Conservation (phyloP, 2,797 vertebrate species). For the Nannoperca australis region DNA sequence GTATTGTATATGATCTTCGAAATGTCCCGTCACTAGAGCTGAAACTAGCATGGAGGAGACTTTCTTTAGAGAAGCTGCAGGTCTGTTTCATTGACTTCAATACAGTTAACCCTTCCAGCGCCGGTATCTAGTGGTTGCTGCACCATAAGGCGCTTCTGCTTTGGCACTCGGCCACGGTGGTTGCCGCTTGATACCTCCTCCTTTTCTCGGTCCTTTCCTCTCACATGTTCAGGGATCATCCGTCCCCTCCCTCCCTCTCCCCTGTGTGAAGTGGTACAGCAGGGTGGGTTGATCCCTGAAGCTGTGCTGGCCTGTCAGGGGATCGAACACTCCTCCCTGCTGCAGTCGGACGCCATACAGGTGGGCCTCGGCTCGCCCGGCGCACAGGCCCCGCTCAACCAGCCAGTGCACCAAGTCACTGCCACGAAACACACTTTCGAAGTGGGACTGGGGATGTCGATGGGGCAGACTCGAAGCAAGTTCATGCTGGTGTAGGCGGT, state of each 20-base stretch:
- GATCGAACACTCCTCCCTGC: conserved; percentile 85
- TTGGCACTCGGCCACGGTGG: background rate
- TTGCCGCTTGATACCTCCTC: background rate
- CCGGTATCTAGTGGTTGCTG: background rate
- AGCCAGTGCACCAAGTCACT: conserved; percentile 92
- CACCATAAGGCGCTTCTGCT: conserved; percentile 48
- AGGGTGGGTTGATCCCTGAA: conserved; percentile 86
- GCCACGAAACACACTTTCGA: conserved; percentile 80
- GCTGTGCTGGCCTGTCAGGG: conserved; percentile 81
- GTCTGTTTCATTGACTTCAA: background rate
- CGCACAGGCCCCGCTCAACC: conserved; percentile 86
- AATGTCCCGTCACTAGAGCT: background rate
- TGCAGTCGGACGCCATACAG: conserved; percentile 86
- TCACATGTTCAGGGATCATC: background rate
- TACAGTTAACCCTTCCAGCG: background rate
- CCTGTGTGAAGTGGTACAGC: conserved; percentile 83
- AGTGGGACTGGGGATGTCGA: background rate
- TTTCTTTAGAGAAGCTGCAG: background rate
- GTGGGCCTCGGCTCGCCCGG: conserved; percentile 85
- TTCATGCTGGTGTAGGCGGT: conserved; percentile 25
- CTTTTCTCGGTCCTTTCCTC: background rate
- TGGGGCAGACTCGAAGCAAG: background rate
- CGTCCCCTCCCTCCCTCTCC: background rate
- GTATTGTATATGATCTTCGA: no score
- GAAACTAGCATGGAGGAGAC: background rate